phyloP scores from a whole-genome alignment of 37 sponge, comb jelly and placozoan species.

The Crambe crambe region DNA sequence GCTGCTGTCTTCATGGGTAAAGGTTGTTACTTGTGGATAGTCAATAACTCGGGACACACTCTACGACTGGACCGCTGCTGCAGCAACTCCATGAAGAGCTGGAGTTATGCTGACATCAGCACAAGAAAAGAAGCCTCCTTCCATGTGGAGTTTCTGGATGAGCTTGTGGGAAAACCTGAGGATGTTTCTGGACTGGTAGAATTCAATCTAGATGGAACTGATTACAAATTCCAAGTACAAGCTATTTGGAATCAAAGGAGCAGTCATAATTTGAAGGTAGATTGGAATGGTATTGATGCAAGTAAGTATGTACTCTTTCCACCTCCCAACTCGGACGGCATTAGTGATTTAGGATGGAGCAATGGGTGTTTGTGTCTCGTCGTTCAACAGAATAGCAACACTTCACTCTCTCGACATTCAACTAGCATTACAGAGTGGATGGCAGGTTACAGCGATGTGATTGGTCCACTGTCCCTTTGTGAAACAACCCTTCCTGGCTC shows the following conservation, averaged over 20 bases:
- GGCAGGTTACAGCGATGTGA: conserved; percentile 11
- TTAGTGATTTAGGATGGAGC: neutral
- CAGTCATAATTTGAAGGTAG: neutral
- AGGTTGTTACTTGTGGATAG: conserved; percentile 19
- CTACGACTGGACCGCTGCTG: neutral
- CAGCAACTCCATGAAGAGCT: conserved; percentile 11
- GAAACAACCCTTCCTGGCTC: conserved; percentile 40
- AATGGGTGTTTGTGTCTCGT: neutral
- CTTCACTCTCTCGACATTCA: neutral
- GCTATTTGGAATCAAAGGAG: neutral
- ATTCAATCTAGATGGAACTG: conserved; percentile 24
- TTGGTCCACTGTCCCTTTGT: conserved; percentile 21
- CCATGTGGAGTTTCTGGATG: conserved; percentile 1
- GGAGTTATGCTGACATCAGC: conserved; percentile 10
- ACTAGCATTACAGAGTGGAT: conserved; percentile 11
- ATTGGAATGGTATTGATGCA: conserved; percentile 18
- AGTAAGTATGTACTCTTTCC: conserved; percentile 23
- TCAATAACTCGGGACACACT: neutral
- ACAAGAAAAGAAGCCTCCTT: neutral
- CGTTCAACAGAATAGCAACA: neutral
- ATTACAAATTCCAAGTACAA: conserved; percentile 7
- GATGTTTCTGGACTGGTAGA: conserved; percentile 13
- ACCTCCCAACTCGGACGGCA: neutral
- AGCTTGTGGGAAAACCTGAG: neutral
- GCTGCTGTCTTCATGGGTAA: no score